Conservation (phyloP, 2,888 invertebrate species). For the Leucophenga maculata region DNA sequence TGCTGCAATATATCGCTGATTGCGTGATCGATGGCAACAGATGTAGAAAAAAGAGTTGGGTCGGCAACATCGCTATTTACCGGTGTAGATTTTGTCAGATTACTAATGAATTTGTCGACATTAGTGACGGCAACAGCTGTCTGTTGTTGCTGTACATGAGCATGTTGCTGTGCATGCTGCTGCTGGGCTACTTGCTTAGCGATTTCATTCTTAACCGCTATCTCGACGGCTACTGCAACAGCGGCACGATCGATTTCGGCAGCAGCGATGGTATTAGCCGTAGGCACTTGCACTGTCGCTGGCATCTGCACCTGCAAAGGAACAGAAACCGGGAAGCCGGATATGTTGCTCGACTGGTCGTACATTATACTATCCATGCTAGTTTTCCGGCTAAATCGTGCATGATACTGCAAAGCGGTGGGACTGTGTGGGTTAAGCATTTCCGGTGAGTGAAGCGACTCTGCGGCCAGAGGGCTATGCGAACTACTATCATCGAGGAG, state of each 20-base stretch:
- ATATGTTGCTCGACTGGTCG: conserved; percentile 65
- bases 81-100: conserved; percentile 61
- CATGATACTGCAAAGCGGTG: conserved; percentile 57
- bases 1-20: conserved; percentile 64
- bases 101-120: conserved; percentile 68
- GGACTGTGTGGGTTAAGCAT: conserved; percentile 62
- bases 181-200: conserved; percentile 74
- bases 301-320: conserved; percentile 44
- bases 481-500: conserved; percentile 82
- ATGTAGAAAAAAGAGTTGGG: conserved; percentile 53
- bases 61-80: conserved; percentile 50
- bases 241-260: conserved; percentile 60
- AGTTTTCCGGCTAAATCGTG: conserved; percentile 60
- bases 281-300: conserved; percentile 48
- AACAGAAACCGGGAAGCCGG: conserved; percentile 60
- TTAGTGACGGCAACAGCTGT: conserved; percentile 75
- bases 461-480: conserved; percentile 72
- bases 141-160: conserved; percentile 75
- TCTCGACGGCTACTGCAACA: conserved; percentile 66
- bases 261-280: conserved; percentile 57
- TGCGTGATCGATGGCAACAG: conserved; percentile 64
- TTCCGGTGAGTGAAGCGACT: conserved; percentile 64
- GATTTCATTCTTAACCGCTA: conserved; percentile 76
- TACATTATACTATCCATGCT: conserved; percentile 68
- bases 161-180: conserved; percentile 75